A percentile compares a stretch with the other conserved stretches of the same genome.
Conservation (phyloP, 1,140 invertebrate genomes). For the Drosophila busckii region DNA sequence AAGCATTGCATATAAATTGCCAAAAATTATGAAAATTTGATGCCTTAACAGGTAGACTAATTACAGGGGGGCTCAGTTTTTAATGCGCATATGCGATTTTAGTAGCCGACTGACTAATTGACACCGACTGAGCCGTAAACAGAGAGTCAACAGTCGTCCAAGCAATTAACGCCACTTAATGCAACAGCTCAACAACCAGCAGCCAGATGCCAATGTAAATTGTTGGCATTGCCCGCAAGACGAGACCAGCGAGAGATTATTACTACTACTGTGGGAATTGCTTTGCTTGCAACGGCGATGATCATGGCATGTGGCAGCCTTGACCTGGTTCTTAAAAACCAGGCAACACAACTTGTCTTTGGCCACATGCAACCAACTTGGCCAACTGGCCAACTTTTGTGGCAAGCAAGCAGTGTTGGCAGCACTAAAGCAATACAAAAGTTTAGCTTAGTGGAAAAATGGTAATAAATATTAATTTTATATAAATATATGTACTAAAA, state of each 20-base stretch:
- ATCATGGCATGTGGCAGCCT: slow-evolving; percentile 49
- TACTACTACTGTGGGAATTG: slow-evolving; percentile 1
- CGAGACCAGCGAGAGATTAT: no score
- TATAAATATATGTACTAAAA: no score
- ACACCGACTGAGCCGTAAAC: background rate
- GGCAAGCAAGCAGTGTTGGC: no score
- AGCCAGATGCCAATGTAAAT: no score
- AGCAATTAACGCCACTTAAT: slow-evolving; percentile 1
- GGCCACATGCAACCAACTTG: slow-evolving; percentile 34
- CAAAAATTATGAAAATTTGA: slow-evolving; percentile 51
- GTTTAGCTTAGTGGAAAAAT: no score
- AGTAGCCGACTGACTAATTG: no score
- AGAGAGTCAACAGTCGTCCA: no score
- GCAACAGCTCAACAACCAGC: no score
- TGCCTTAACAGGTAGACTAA: slow-evolving; percentile 54
- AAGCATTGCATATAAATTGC: slow-evolving; percentile 61
- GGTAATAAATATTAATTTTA: no score
- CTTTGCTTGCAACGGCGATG: slow-evolving; percentile 38
- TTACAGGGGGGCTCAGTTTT: slow-evolving; percentile 49
- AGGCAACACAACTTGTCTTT: slow-evolving; percentile 35
- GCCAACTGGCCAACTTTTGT: no score
- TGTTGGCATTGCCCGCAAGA: no score
- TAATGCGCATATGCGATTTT: slow-evolving; percentile 6
- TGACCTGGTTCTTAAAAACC: slow-evolving; percentile 60
- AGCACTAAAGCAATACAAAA: no score